Conservation (phyloP, 2,888 invertebrate genomes). For the Sphecodes monilicornis region DNA sequence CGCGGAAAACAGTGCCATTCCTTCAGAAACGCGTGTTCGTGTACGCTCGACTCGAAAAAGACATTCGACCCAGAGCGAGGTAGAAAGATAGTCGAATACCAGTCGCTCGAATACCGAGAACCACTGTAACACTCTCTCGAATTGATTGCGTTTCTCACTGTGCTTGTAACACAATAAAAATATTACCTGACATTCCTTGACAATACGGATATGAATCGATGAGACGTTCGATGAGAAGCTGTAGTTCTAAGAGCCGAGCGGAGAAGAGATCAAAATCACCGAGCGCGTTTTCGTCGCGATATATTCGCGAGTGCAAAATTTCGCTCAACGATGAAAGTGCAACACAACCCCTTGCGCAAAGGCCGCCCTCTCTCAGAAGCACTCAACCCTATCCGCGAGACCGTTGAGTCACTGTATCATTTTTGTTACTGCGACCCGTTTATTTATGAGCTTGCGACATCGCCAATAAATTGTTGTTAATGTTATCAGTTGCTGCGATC, state of each 20-base stretch:
- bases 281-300: background rate
- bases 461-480: conserved; percentile 68
- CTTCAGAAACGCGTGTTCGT: conserved; percentile 53
- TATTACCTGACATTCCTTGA: conserved; percentile 58
- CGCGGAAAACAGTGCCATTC: conserved; percentile 65
- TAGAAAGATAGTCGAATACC: conserved; percentile 36
- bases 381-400: background rate
- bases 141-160: conserved; percentile 31
- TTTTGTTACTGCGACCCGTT: conserved; percentile 56
- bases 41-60: conserved; percentile 28
- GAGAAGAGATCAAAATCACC: conserved; percentile 8
- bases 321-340: background rate
- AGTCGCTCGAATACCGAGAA: conserved; percentile 1
- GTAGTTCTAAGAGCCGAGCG: conserved; percentile 14
- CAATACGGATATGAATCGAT: conserved; percentile 38
- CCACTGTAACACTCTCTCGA: conserved; percentile 9
- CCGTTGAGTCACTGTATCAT: conserved; percentile 41
- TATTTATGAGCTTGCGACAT: conserved; percentile 55
- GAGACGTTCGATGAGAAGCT: conserved; percentile 13
- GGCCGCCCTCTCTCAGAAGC: background rate
- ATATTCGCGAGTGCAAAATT: background rate
- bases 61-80: conserved; percentile 27
- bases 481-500: conserved; percentile 60
- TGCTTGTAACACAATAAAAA: conserved; percentile 61
- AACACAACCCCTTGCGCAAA: background rate